These are phyloP conservation scores for Centruroides vittatus DNA, from an alignment of 1,140 invertebrate species.

Conservation along the genomic window DNA sequence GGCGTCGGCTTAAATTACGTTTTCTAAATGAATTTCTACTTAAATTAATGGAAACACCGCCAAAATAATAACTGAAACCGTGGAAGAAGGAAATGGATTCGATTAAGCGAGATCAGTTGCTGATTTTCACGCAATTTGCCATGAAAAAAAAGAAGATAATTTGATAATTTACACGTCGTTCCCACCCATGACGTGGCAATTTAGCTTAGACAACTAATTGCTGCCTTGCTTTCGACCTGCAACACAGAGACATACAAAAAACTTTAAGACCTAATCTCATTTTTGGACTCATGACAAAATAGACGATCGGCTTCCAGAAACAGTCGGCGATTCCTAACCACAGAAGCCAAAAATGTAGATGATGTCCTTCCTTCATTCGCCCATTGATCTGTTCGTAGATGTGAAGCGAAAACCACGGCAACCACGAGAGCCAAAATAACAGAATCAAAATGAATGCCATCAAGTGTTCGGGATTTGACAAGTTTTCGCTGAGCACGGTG, in stretches of 20 bases:
- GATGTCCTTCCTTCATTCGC: conserved; percentile 32
- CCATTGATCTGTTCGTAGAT: conserved; percentile 34
- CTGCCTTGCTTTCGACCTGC: conserved; percentile 47
- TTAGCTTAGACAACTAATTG: conserved; percentile 8
- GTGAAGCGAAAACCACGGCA: conserved; percentile 67
- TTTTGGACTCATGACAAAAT: conserved; percentile 71
- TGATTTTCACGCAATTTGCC: no score
- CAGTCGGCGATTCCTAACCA: conserved; percentile 89
- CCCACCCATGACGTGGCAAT: no score
- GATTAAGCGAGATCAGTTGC: no score
- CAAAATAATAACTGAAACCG: no score
- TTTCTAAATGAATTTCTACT: no score
- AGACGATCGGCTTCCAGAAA: conserved; percentile 84
- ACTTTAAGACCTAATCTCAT: conserved; percentile 73
- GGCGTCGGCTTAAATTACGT: no score
- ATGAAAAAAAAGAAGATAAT: no score
- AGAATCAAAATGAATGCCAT: conserved; percentile 85
- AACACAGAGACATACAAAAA: conserved; percentile 78
- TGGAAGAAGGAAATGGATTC: no score
- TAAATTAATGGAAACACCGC: no score
- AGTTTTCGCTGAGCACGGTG: conserved; percentile 73
- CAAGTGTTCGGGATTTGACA: conserved; percentile 81
- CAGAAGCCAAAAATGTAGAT: conserved; percentile 78
- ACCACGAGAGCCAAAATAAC: conserved; percentile 82
- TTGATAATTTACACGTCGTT: no score